phyloP scores from a whole-genome alignment of 2,797 vertebrate species.

The Hemibagrus guttatus region DNA sequence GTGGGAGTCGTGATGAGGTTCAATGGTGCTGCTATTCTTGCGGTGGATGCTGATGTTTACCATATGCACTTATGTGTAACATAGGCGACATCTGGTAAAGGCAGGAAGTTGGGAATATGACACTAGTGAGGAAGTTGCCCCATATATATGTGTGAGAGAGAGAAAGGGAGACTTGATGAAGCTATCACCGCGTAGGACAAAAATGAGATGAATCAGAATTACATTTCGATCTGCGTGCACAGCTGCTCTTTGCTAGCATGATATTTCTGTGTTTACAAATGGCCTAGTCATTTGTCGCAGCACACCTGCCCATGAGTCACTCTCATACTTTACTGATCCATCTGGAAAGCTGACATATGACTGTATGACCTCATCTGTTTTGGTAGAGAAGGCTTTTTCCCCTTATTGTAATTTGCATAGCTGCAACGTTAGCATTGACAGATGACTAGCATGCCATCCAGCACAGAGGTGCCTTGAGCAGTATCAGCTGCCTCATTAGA shows the following conservation, averaged over 20 bases:
- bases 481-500: not conserved
- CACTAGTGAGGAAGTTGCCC: too few relatives aligned
- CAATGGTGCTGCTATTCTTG: slow-evolving; percentile 26
- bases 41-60: slow-evolving; percentile 32
- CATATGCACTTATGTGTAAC: slow-evolving; percentile 20
- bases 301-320: slow-evolving; percentile 48
- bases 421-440: not conserved
- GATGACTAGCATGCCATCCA: not conserved
- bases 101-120: not conserved
- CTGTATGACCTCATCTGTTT: slow-evolving; percentile 36
- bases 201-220: not conserved
- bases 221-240: not conserved
- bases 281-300: slow-evolving; percentile 16
- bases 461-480: not conserved
- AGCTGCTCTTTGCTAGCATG: not conserved
- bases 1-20: slow-evolving; percentile 12
- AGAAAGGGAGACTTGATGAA: not conserved
- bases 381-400: slow-evolving; percentile 11
- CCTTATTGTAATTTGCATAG: slow-evolving; percentile 11
- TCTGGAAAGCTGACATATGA: slow-evolving; percentile 42
- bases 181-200: not conserved
- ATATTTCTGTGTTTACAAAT: slow-evolving; percentile 22
- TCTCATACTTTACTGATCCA: slow-evolving; percentile 29
- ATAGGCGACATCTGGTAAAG: slow-evolving; percentile 12
- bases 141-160: too few relatives aligned